These are phyloP conservation scores for Caenorhabditis sp. DNA, from an alignment of 2,888 invertebrate genomes.

Conservation along the genomic window DNA sequence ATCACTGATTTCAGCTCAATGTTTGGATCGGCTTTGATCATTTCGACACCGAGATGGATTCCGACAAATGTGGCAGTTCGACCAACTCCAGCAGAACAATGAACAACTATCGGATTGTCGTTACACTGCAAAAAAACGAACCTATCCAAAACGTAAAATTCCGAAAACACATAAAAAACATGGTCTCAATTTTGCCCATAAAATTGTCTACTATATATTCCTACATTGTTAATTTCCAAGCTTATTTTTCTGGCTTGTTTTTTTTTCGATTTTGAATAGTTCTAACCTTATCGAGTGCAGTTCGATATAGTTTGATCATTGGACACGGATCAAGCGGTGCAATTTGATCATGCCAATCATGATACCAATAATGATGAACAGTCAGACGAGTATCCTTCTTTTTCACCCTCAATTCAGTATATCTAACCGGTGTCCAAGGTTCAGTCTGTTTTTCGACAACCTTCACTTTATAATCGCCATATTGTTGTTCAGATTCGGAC, in stretches of 20 bases:
- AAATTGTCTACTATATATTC: too few species aligned
- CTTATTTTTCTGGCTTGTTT: too few species aligned
- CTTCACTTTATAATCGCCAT: conserved; percentile 30
- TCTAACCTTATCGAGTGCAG: conserved; percentile 12
- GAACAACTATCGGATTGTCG: conserved; percentile 26
- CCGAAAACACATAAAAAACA: not conserved
- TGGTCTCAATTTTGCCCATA: too few species aligned
- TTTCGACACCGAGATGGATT: conserved; percentile 18
- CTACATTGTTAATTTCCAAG: too few species aligned
- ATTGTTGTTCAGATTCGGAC: conserved; percentile 1
- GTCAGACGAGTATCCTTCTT: conserved; percentile 10
- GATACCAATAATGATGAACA: conserved; percentile 30
- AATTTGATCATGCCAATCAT: conserved; percentile 39
- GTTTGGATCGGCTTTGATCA: conserved; percentile 16
- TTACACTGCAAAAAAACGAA: too few species aligned
- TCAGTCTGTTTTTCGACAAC: conserved; percentile 18
- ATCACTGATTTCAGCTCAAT: conserved; percentile 15
- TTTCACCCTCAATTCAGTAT: conserved; percentile 12
- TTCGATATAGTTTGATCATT: conserved; percentile 20
- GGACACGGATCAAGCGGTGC: conserved; percentile 35
- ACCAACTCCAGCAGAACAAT: conserved; percentile 39
- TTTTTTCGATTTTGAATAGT: not conserved
- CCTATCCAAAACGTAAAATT: not conserved
- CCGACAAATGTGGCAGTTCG: conserved; percentile 36
- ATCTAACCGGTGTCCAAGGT: conserved; percentile 21